phyloP scores from a whole-genome alignment of 2,113 vertebrate species.

The Semnornis frantzii region DNA sequence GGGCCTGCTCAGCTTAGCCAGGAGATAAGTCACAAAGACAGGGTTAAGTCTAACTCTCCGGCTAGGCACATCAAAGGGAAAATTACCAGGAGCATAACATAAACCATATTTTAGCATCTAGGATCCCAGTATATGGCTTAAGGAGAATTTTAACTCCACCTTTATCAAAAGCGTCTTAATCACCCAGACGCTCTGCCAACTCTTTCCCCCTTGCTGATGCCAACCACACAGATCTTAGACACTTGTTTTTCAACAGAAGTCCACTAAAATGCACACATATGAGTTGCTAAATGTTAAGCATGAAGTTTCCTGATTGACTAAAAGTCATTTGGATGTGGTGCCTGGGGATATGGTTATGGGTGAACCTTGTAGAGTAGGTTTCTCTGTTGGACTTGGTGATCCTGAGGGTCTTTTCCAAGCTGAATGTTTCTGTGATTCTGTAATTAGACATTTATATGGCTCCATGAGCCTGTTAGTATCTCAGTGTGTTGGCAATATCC shows the following conservation, averaged over 20 bases:
- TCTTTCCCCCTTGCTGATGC: neutral
- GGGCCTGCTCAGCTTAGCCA: fast-evolving
- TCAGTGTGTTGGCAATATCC: fast-evolving
- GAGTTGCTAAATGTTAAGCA: neutral
- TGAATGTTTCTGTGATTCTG: too few relatives aligned
- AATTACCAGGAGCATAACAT: neutral
- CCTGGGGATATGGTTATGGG: too few relatives aligned
- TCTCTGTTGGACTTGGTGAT: too few relatives aligned
- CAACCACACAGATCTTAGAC: neutral
- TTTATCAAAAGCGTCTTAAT: neutral
- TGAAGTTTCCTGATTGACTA: neutral
- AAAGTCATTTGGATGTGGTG: too few relatives aligned
- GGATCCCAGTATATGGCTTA: neutral
- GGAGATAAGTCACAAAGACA: neutral
- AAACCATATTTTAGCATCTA: neutral
- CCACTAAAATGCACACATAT: neutral
- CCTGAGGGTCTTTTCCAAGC: too few relatives aligned
- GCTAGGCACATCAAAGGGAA: neutral
- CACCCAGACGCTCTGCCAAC: neutral
- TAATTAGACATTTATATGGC: neutral
- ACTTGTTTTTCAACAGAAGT: neutral
- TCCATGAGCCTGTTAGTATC: neutral
- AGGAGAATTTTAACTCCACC: conserved; percentile 5
- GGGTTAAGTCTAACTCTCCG: neutral
- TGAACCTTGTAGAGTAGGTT: too few relatives aligned